These are phyloP conservation scores for Bactericera cockerelli DNA, from an alignment of 1,140 invertebrate genomes.

Conservation along the genomic window DNA sequence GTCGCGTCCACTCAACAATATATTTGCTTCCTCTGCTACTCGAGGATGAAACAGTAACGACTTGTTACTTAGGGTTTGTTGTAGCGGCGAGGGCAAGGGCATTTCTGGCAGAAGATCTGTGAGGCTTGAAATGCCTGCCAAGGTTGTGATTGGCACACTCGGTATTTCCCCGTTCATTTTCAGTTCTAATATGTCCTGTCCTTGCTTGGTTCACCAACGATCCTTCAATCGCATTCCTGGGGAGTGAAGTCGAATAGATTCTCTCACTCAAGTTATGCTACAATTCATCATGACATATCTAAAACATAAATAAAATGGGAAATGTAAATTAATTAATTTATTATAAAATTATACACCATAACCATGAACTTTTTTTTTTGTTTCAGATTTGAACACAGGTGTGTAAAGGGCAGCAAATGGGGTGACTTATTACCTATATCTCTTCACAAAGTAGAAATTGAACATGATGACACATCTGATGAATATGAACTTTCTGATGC, in stretches of 20 bases:
- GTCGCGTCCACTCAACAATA: conserved; percentile 62
- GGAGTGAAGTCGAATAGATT: background rate
- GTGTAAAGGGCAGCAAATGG: background rate
- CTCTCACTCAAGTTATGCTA: background rate
- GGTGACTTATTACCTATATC: conserved; percentile 1
- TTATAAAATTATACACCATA: too few relatives aligned
- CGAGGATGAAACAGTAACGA: conserved; percentile 80
- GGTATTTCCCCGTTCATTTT: conserved; percentile 87
- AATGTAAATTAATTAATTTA: too few relatives aligned
- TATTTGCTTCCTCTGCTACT: conserved; percentile 84
- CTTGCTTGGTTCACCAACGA: background rate
- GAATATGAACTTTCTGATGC: too few relatives aligned
- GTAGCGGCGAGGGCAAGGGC: conserved; percentile 74
- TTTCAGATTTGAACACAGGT: background rate
- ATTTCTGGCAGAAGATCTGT: conserved; percentile 89
- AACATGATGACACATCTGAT: background rate
- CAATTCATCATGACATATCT: background rate
- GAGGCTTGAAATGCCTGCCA: conserved; percentile 89
- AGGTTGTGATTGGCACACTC: conserved; percentile 90
- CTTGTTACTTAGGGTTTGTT: conserved; percentile 75
- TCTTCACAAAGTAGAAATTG: background rate
- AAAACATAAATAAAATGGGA: too few relatives aligned
- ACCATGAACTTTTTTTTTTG: conserved; percentile 3
- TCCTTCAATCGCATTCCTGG: background rate
- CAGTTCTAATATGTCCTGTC: background rate